A percentile compares a stretch with the other conserved stretches of the same genome.
These are phyloP conservation scores for Rissa tridactyla DNA, from an alignment of 2,113 vertebrate species.

Conservation along the genomic window DNA sequence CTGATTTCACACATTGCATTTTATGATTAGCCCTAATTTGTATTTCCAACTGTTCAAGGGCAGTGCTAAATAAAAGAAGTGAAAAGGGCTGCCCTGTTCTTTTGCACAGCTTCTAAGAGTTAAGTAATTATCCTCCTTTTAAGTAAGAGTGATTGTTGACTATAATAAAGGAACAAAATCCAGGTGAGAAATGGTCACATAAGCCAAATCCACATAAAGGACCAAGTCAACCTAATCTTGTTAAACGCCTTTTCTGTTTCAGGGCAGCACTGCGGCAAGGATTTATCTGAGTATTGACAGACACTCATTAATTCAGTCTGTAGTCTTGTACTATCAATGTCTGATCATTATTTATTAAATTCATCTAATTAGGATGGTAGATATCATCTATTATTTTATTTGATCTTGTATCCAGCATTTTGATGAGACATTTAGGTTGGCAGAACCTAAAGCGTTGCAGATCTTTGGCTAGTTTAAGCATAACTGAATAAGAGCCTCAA, in stretches of 20 bases:
- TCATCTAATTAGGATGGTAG: neutral
- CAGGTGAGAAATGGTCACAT: neutral
- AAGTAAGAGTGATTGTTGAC: neutral
- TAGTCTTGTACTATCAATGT: conserved; percentile 9
- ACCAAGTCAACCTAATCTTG: neutral
- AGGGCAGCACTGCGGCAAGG: neutral
- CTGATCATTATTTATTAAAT: neutral
- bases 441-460: neutral
- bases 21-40: neutral
- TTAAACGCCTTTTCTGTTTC: neutral
- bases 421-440: neutral
- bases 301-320: neutral
- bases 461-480: neutral
- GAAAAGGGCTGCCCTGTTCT: neutral
- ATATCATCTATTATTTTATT: neutral
- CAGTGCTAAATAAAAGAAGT: neutral
- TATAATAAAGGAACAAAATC: neutral
- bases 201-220: neutral
- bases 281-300: neutral
- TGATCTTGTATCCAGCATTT: neutral
- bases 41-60: neutral
- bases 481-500: neutral
- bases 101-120: neutral
- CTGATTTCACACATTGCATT: neutral
- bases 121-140: neutral